These are phyloP conservation scores for Oryzias sinensis DNA, from an alignment of 2,797 vertebrate species.

Conservation along the genomic window DNA sequence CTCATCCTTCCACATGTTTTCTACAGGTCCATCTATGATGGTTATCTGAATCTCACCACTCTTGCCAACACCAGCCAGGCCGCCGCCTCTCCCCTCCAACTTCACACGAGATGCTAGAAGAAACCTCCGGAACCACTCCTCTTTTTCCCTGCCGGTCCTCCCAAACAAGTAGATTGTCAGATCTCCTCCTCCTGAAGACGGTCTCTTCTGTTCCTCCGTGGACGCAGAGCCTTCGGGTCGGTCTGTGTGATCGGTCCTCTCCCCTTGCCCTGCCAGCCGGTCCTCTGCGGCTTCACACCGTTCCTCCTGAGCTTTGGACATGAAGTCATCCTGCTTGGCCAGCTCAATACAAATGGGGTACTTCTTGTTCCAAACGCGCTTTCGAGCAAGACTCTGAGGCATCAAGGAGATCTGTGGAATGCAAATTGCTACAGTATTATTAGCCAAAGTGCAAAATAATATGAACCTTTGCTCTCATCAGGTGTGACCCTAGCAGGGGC, in stretches of 20 bases:
- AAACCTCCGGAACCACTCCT: conserved; percentile 95
- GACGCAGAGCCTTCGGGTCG: conserved; percentile 43
- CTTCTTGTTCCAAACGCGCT: conserved; percentile 98
- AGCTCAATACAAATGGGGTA: conserved; percentile 97
- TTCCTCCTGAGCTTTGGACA: conserved; percentile 89
- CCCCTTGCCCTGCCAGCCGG: conserved; percentile 53
- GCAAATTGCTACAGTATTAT: not conserved
- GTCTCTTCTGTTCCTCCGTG: conserved; percentile 61
- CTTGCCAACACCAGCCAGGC: conserved; percentile 78
- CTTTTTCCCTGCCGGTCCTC: conserved; percentile 95
- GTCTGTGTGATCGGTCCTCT: conserved; percentile 60
- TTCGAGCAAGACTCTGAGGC: conserved; percentile 92
- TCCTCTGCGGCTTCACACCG: conserved; percentile 66
- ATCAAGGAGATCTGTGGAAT: conserved; percentile 87
- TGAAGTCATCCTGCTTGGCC: conserved; percentile 93
- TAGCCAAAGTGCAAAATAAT: not conserved
- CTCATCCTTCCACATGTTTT: not conserved
- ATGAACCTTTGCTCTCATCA: not conserved
- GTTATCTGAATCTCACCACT: conserved; percentile 71
- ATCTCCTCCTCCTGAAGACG: conserved; percentile 71
- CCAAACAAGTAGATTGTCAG: conserved; percentile 94
- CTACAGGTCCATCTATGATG: not conserved
- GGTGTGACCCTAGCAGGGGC: not conserved
- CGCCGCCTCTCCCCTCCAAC: conserved; percentile 74
- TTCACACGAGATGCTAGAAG: conserved; percentile 86